These are phyloP conservation scores for Cariama cristata DNA, from an alignment of 2,113 vertebrate species.

Conservation along the genomic window DNA sequence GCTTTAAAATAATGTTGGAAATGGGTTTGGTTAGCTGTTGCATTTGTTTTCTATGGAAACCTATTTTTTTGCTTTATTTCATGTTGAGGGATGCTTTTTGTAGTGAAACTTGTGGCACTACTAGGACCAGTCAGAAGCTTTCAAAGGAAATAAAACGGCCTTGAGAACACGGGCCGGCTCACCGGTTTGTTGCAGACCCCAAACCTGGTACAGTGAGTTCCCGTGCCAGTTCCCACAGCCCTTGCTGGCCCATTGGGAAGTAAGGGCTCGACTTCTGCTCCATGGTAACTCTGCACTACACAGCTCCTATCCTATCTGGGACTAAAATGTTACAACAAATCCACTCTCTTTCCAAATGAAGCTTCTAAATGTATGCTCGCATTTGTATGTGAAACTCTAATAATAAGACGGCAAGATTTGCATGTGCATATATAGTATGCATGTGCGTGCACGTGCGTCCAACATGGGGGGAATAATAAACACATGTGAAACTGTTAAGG, in stretches of 20 bases:
- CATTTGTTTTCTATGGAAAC: background rate
- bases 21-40: background rate
- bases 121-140: background rate
- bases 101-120: background rate
- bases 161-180: background rate
- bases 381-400: background rate
- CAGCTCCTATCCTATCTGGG: background rate
- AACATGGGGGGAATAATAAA: background rate
- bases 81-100: background rate
- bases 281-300: background rate
- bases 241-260: background rate
- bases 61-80: background rate
- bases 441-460: background rate
- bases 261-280: background rate
- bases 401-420: background rate
- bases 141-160: background rate
- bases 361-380: background rate
- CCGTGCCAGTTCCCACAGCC: background rate
- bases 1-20: background rate
- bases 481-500: background rate
- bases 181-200: background rate
- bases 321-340: background rate
- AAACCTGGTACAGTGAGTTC: background rate
- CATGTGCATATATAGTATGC: fast-evolving
- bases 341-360: background rate